Evolutionary conservation across 1,140 invertebrate genomes (phyloP).

Genomic region (Cyclargus thomasi): DNA sequence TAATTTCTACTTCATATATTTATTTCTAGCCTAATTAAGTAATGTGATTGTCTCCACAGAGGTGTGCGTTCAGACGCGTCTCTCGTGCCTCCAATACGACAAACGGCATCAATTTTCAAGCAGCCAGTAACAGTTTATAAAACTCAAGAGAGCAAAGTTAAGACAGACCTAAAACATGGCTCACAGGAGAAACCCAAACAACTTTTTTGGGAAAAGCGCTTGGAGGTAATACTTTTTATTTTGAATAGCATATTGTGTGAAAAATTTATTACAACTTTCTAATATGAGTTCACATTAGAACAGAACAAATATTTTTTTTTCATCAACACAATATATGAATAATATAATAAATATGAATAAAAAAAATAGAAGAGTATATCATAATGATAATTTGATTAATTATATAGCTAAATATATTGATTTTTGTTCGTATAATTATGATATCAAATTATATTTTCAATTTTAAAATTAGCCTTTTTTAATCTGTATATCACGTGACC

Average conservation of each 20-base stretch:
- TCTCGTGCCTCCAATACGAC: constrained; percentile 94
- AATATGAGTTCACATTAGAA: too few relatives aligned
- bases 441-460: too few relatives aligned
- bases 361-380: background rate
- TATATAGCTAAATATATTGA: too few relatives aligned
- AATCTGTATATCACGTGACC: too few relatives aligned
- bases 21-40: background rate
- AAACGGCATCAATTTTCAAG: constrained; percentile 99
- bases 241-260: too few relatives aligned
- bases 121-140: constrained; percentile 97
- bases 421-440: too few relatives aligned
- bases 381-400: too few relatives aligned
- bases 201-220: constrained; percentile 97
- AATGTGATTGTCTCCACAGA: constrained; percentile 55
- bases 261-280: too few relatives aligned
- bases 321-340: too few relatives aligned
- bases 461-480: too few relatives aligned
- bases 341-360: too few relatives aligned
- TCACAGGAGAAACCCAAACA: constrained; percentile 96
- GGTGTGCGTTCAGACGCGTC: constrained; percentile 91
- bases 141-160: constrained; percentile 91
- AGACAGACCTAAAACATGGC: constrained; percentile 92
- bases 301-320: too few relatives aligned
- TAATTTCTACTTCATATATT: background rate
- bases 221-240: constrained; percentile 78